Evolutionary conservation across 2,113 vertebrate genomes (phyloP), one percentile per base, ranked within the genome.

Genomic region (Protobothrops flavoviridis): DNA sequence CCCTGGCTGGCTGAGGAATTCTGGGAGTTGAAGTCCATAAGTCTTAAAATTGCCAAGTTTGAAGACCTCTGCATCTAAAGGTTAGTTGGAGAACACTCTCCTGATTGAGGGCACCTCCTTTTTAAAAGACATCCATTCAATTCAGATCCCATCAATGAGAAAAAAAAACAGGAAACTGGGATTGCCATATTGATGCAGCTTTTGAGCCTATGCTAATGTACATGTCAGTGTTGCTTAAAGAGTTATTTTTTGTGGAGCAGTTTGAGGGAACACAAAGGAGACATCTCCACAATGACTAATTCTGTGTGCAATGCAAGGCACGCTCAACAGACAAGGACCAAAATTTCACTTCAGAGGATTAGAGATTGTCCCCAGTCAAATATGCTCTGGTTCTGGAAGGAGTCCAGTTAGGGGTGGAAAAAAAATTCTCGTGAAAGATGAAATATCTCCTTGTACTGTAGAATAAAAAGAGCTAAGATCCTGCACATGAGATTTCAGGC

Each of bases 271-370:
- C 89, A 21, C 21, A 57, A 43, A 91, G 43, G 17, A 94, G 87
- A 91, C 91, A 85, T 69, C 69, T 87, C 92, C 5, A 92, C 92
- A 88, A 53, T 96, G 89, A 92, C 69, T 91, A 94, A 94, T 52
- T 92, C 29, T 81, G 93, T 15, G 33, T 81, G 94, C 24, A 89
- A 94, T 93, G 13, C 5, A 91, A 93, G 92, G 50, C 94, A 91
- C 13, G 0, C 92, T 94, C 53, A 95, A 93, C 88, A 95, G 59
- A 94, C 95, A 92, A 93, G 85, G 85, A 91, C 1, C 11, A 20
- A 43, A 85, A 88, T 89, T 92, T 3, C 1, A 15, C 56, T 92
- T 56, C 11, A 2, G 53, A 33, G 13, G 52, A 85, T 95, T 88
- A 92, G 24, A 92, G 15, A 86, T 43, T 29, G 81, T 93, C 48